A percentile compares a stretch with the other conserved stretches of the same genome.
Evolutionary conservation across 2,113 vertebrate species (phyloP).

Genomic region (Terrapene triunguis): DNA sequence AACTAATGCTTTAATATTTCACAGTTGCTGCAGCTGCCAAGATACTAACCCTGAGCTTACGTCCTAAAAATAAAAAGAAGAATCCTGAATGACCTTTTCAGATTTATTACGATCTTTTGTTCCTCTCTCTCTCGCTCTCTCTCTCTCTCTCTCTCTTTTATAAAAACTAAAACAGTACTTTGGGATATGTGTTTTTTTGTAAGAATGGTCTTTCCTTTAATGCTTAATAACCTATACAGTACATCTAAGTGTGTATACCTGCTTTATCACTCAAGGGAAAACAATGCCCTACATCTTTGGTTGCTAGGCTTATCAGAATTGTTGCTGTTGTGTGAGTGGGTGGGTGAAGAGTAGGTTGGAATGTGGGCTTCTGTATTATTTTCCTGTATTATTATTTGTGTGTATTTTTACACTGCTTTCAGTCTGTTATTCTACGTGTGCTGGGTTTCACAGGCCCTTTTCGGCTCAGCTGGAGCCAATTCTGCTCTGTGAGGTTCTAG

Average conservation of each 20-base stretch:
- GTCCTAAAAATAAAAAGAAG: slow-evolving; percentile 33
- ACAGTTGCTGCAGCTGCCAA: slow-evolving; percentile 10
- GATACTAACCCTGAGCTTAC: background rate
- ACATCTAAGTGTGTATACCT: background rate
- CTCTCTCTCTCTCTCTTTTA: background rate
- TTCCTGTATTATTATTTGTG: background rate
- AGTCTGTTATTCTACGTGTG: background rate
- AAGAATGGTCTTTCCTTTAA: background rate
- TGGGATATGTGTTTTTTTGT: slow-evolving; percentile 21
- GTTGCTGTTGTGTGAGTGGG: background rate
- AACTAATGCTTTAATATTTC: slow-evolving; percentile 45
- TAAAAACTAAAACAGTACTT: background rate
- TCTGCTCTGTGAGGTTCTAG: background rate
- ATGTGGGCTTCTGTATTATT: background rate
- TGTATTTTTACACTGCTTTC: background rate
- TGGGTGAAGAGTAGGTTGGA: background rate
- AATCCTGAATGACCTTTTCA: slow-evolving; percentile 26
- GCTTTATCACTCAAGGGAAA: background rate
- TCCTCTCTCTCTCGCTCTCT: slow-evolving; percentile 19
- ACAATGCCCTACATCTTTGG: background rate
- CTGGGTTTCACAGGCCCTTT: background rate
- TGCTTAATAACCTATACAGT: background rate
- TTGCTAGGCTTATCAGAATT: background rate
- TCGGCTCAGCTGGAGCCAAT: background rate
- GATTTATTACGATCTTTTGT: slow-evolving; percentile 33